phyloP scores from a whole-genome alignment of 2,113 vertebrate genomes.

The Chauna torquata region DNA sequence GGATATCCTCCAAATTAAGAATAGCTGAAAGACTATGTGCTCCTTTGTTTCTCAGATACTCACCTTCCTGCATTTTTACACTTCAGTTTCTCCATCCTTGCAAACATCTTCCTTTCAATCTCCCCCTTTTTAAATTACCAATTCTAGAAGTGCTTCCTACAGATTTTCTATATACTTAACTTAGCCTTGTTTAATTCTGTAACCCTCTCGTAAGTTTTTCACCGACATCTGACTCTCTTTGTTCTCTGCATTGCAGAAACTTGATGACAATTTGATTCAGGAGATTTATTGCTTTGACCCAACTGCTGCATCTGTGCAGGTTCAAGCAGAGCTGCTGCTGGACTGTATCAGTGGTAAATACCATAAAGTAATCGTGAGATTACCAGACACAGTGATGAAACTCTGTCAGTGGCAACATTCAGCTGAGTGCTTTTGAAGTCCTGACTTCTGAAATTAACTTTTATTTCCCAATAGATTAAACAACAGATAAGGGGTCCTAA shows the following conservation, averaged over 20 bases:
- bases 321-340: slow-evolving; percentile 57
- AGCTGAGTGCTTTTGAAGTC: slow-evolving; percentile 2
- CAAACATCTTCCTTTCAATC: background rate
- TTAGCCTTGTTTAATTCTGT: background rate
- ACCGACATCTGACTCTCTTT: background rate
- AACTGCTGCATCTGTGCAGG: slow-evolving; percentile 56
- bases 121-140: background rate
- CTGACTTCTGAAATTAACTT: background rate
- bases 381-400: background rate
- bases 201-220: background rate
- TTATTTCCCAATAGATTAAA: background rate
- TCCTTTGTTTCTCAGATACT: too few species aligned
- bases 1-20: background rate
- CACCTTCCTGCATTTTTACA: too few species aligned
- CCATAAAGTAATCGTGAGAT: background rate
- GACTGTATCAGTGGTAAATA: slow-evolving; percentile 72
- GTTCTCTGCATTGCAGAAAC: slow-evolving; percentile 68
- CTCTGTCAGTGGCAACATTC: background rate
- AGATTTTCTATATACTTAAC: background rate
- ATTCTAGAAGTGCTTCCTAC: background rate
- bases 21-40: too few species aligned
- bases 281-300: slow-evolving; percentile 78
- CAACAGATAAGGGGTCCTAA: background rate
- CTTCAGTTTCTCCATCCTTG: background rate
- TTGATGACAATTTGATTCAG: slow-evolving; percentile 72